phyloP scores from a whole-genome alignment of 2,113 vertebrate species.

The Strigops habroptila region DNA sequence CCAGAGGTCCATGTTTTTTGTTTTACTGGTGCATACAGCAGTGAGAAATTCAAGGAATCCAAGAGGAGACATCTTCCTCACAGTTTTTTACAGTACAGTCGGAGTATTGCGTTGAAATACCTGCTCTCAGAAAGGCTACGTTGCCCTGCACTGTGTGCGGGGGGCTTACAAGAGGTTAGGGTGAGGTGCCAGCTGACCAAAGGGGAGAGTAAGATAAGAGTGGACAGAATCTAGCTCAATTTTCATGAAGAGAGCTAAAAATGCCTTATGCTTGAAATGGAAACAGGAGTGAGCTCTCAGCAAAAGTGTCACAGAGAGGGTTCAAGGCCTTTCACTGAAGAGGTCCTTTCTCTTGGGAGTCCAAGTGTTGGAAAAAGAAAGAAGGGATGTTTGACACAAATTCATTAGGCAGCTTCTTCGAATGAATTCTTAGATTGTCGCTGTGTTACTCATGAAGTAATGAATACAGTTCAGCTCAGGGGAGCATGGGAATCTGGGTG shows the following conservation, averaged over 20 bases:
- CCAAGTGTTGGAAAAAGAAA: not conserved
- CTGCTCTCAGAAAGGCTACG: not conserved
- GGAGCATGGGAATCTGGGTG: not conserved
- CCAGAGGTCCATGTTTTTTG: not conserved
- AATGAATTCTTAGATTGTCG: not conserved
- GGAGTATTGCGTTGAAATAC: not conserved
- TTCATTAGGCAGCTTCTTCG: not conserved
- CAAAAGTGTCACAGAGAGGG: not conserved
- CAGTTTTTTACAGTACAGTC: not conserved
- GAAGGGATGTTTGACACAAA: not conserved
- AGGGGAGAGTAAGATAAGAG: not conserved
- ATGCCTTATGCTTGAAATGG: not conserved
- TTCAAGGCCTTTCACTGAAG: not conserved
- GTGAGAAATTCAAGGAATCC: not conserved
- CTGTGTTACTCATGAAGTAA: accelerated
- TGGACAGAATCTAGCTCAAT: not conserved
- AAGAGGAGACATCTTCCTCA: not conserved
- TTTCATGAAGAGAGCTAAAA: not conserved
- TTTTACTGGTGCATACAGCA: not conserved
- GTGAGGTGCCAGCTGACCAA: not conserved
- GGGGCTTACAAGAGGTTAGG: not conserved
- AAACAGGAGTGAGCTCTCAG: not conserved
- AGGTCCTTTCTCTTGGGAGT: not conserved
- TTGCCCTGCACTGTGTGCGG: accelerated
- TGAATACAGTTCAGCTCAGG: not conserved